Conservation (phyloP, 2,113 vertebrate species). For the Marcusenius ussheri region DNA sequence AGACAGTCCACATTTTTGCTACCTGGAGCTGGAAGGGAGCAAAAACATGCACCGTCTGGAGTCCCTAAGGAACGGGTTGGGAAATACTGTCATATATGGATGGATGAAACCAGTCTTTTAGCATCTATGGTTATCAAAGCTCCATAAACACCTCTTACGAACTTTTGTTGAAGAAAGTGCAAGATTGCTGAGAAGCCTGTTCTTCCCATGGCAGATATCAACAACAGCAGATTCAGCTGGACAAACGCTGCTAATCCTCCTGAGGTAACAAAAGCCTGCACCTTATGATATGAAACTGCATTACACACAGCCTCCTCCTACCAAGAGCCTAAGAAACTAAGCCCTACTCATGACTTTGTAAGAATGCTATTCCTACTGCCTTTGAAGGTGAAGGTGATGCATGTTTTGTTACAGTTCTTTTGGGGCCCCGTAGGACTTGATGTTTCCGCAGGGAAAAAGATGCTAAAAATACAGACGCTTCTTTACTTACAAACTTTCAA, state of each 20-base stretch:
- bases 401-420: neutral
- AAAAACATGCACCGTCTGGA: neutral
- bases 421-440: neutral
- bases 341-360: neutral
- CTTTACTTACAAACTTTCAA: too few relatives aligned
- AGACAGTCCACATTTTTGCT: neutral
- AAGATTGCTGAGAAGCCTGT: neutral
- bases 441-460: neutral
- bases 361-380: neutral
- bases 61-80: neutral
- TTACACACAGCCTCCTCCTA: neutral
- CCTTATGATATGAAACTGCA: neutral
- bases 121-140: neutral
- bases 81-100: neutral
- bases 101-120: neutral
- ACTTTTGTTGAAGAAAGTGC: neutral
- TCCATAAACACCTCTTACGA: neutral
- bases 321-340: neutral
- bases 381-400: neutral
- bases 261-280: neutral
- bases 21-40: neutral
- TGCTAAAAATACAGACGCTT: neutral
- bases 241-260: neutral
- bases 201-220: neutral
- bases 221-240: neutral